Evolutionary conservation across 2,888 invertebrate genomes (phyloP).

Genomic region (Eumacrocentrus americanus): DNA sequence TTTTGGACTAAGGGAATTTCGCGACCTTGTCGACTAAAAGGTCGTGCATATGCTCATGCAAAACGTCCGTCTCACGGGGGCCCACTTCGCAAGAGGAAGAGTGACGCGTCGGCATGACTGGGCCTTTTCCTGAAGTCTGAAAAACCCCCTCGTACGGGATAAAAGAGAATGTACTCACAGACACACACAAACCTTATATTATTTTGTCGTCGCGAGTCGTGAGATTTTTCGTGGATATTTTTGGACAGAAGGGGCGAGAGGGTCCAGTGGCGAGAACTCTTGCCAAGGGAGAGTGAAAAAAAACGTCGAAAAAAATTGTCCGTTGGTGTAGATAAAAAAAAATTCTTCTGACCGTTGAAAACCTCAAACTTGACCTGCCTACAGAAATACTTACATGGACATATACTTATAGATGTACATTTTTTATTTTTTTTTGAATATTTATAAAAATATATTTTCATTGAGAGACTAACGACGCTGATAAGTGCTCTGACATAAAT

Average conservation of each 20-base stretch:
- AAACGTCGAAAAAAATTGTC: too few species aligned
- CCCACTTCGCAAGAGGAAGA: slow-evolving; percentile 26
- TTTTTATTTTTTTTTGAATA: too few species aligned
- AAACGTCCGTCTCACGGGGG: slow-evolving; percentile 29
- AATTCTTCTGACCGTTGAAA: slow-evolving; percentile 20
- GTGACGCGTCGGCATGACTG: slow-evolving; percentile 19
- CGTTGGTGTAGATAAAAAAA: slow-evolving; percentile 4
- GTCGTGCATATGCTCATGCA: slow-evolving; percentile 40
- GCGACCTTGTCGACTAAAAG: slow-evolving; percentile 35
- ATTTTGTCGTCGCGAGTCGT: slow-evolving; percentile 12
- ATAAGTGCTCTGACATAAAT: too few species aligned
- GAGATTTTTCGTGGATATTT: slow-evolving; percentile 9
- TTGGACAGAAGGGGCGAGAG: not conserved
- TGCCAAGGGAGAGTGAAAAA: not conserved
- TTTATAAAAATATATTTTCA: too few species aligned
- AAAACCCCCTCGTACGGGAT: too few species aligned
- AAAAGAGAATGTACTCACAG: too few species aligned
- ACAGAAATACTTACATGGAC: too few species aligned
- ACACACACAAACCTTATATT: not conserved
- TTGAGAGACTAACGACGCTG: too few species aligned
- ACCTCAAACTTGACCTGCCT: not conserved
- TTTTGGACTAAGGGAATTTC: slow-evolving; percentile 39
- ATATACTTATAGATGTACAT: too few species aligned
- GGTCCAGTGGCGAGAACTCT: slow-evolving; percentile 3
- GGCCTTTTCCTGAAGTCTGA: slow-evolving; percentile 14